Evolutionary conservation across 2,888 invertebrate species (phyloP), one percentile per base, ranked within the genome.

Genomic region (Standfussiana lucernea): DNA sequence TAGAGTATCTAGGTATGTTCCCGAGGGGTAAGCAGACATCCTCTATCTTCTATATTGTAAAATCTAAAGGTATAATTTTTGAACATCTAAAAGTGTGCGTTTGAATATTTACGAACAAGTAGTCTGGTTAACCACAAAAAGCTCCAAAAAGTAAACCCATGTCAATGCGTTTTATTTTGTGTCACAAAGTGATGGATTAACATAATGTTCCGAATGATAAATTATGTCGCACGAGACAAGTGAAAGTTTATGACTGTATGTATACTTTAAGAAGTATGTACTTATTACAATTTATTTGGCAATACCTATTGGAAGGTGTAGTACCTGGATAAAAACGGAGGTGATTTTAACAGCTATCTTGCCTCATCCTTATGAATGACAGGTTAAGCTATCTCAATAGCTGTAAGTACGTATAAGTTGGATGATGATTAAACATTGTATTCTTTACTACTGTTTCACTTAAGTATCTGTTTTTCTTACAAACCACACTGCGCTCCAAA

Each of bases 141-240:
- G 8, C 61, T 24, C 11, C 37, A 24, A 18, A 70, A 47, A 62
- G 40, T 61, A 71, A 66, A 67, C 35, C 66, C 72, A 42, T 80
- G 56, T 72, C 68, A 69, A 42, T 65, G 56, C 67, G 47, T 45
- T 80, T 59, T 65, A 79, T 59, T 47, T 42, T 21, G 21, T 53
- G 68, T 47, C 84, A 72, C 50, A 47, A 21, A 66, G 65, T 81
- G 85, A 82, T 82, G 68, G 80, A 82, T 82, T 72, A 72, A 84
- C 69, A 72, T 45, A 77, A 79, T 79, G 80, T 61, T n/a, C 53
- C 62, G 50, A 65, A 69, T 83, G 65, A 65, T 69, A 72, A 35
- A 82, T 83, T 62, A 75, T 56, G 74, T 72, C 83, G n/a, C 78
- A 67, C 5, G 68, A 83, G 83, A 72, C 50, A 74, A 61, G 61